Conservation (phyloP, 2,113 vertebrate species). For the Hemiprocne comata region DNA sequence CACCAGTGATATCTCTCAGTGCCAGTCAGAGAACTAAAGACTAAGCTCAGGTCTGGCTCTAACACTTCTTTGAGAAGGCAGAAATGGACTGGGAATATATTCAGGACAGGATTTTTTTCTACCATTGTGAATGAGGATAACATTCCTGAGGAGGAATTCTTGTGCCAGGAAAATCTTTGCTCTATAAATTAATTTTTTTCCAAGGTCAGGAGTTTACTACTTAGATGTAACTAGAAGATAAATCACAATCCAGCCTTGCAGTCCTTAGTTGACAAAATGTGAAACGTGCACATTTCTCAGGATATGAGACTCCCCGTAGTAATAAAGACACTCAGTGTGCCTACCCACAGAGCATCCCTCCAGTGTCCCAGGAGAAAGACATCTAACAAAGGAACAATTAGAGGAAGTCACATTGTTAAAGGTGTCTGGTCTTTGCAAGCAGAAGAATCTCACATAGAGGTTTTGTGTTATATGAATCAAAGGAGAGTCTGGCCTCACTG, state of each 20-base stretch:
- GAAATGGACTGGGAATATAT: not conserved
- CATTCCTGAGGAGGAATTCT: not conserved
- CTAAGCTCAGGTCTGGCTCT: not conserved
- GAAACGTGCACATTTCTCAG: not conserved
- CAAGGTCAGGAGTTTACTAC: not conserved
- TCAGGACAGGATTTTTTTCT: not conserved
- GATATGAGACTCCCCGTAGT: not conserved
- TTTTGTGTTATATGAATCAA: not conserved
- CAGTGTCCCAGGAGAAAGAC: constrained; percentile 16
- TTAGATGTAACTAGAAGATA: not conserved
- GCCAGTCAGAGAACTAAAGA: not conserved
- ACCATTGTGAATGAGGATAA: not conserved
- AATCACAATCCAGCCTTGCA: not conserved
- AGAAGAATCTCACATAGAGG: not conserved
- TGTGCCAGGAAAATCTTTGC: not conserved
- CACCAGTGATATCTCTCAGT: not conserved
- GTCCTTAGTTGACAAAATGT: not conserved
- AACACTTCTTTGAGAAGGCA: not conserved
- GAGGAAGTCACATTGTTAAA: constrained; percentile 30
- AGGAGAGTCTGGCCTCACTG: not conserved
- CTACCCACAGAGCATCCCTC: not conserved
- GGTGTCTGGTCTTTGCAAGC: not conserved
- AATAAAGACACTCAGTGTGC: not conserved
- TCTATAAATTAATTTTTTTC: not conserved
- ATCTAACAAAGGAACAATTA: constrained; percentile 42